phyloP scores from a whole-genome alignment of 2,888 invertebrate genomes.

The Melipona bicolor region DNA sequence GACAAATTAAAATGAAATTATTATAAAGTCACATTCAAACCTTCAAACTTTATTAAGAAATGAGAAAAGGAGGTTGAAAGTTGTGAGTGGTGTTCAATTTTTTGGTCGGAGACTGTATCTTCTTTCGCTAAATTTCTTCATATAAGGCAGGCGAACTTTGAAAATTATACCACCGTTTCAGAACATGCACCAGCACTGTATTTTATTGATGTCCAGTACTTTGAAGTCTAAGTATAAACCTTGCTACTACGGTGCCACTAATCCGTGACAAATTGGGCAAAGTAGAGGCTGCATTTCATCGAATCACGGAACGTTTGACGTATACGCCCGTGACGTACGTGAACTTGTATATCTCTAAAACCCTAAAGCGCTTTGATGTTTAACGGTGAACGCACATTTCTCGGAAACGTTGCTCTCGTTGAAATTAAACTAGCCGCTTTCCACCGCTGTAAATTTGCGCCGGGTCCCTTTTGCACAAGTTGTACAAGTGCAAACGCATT shows the following conservation, averaged over 20 bases:
- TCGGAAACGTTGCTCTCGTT: background rate
- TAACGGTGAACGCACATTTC: slow-evolving; percentile 1
- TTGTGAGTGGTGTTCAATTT: no score
- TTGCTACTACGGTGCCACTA: background rate
- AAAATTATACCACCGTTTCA: background rate
- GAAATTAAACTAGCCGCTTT: background rate
- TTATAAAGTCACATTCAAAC: no score
- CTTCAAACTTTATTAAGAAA: no score
- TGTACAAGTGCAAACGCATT: background rate
- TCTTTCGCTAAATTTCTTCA: no score
- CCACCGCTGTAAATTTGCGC: background rate
- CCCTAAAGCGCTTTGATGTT: slow-evolving; percentile 28
- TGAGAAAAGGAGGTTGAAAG: no score
- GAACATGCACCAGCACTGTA: background rate
- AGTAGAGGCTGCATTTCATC: slow-evolving; percentile 27
- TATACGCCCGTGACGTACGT: background rate
- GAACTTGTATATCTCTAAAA: slow-evolving; percentile 3
- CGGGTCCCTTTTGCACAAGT: background rate
- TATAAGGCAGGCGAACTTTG: background rate
- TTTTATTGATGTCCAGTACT: slow-evolving; percentile 3
- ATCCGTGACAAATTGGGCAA: slow-evolving; percentile 22
- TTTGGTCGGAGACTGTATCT: no score
- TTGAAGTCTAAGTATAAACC: slow-evolving; percentile 27
- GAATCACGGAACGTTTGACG: slow-evolving; percentile 34
- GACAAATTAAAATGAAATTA: no score